Conservation (phyloP, 2,797 vertebrate genomes). For the Benthosema pterotum region DNA sequence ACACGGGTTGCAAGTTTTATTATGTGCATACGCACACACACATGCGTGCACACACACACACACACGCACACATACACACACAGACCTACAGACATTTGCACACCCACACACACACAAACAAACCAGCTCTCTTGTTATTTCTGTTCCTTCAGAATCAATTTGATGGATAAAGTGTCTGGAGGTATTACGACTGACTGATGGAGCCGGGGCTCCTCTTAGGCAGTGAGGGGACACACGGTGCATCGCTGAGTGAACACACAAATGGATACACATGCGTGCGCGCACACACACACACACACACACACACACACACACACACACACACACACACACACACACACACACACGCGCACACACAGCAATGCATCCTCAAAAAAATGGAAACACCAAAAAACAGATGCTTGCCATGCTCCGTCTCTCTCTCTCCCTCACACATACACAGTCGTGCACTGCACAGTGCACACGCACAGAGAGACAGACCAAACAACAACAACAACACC, state of each 20-base stretch:
- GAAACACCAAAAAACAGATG: slow-evolving; percentile 15
- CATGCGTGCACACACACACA: slow-evolving; percentile 29
- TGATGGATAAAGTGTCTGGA: slow-evolving; percentile 77
- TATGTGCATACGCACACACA: slow-evolving; percentile 1
- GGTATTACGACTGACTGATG: slow-evolving; percentile 73
- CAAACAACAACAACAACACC: too few species aligned
- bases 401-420: slow-evolving; percentile 1
- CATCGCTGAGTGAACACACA: slow-evolving; percentile 45
- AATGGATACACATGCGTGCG: slow-evolving; percentile 28
- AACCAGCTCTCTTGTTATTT: slow-evolving; percentile 60
- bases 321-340: slow-evolving; percentile 31
- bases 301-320: slow-evolving; percentile 35
- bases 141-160: slow-evolving; percentile 69
- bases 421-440: slow-evolving; percentile 4
- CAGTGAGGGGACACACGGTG: slow-evolving; percentile 51
- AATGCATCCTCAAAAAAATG: slow-evolving; percentile 6
- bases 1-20: background rate
- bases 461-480: slow-evolving; percentile 16
- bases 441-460: background rate
- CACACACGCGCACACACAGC: slow-evolving; percentile 32
- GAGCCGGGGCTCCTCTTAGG: slow-evolving; percentile 50
- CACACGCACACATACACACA: slow-evolving; percentile 35
- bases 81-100: slow-evolving; percentile 6
- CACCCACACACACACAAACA: slow-evolving; percentile 47
- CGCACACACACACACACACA: slow-evolving; percentile 29